Percentiles rank a stretch among this genome's conserved stretches.
phyloP scores from a whole-genome alignment of 1,140 invertebrate species.

The Metaphire vulgaris region DNA sequence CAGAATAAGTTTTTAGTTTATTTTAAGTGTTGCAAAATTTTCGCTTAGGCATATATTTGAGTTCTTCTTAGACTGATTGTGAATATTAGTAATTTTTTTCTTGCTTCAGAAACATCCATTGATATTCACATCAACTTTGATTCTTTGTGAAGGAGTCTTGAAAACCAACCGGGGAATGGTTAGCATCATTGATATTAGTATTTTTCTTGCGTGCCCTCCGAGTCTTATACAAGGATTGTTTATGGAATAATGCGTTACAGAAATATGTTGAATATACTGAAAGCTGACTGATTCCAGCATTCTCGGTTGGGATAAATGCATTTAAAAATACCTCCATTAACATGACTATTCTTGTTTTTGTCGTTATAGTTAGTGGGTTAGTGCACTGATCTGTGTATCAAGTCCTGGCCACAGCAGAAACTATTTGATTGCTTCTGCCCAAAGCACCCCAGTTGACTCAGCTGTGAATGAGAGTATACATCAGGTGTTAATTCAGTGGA shows the following conservation, averaged over 20 bases:
- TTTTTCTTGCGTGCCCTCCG: background rate
- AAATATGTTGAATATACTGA: background rate
- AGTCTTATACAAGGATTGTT: background rate
- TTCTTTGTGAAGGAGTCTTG: constrained; percentile 55
- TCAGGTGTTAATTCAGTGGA: too few species aligned
- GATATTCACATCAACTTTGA: constrained; percentile 50
- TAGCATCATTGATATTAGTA: constrained; percentile 36
- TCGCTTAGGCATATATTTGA: too few species aligned
- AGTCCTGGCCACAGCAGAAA: too few species aligned
- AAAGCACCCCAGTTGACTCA: too few species aligned
- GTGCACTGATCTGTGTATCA: too few species aligned
- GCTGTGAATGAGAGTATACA: too few species aligned
- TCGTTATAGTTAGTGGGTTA: background rate
- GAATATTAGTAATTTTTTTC: too few species aligned
- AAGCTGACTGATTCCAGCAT: background rate
- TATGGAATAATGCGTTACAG: background rate
- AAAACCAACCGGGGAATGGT: constrained; percentile 56
- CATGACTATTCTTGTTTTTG: constrained; percentile 1
- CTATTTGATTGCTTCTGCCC: too few species aligned
- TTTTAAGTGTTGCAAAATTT: too few species aligned
- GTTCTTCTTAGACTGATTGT: too few species aligned
- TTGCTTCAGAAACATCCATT: constrained; percentile 39
- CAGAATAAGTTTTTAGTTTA: too few species aligned
- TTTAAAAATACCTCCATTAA: background rate
- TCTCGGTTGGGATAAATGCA: background rate